These are phyloP conservation scores for Riparia riparia DNA, from an alignment of 2,113 vertebrate species.

Conservation along the genomic window DNA sequence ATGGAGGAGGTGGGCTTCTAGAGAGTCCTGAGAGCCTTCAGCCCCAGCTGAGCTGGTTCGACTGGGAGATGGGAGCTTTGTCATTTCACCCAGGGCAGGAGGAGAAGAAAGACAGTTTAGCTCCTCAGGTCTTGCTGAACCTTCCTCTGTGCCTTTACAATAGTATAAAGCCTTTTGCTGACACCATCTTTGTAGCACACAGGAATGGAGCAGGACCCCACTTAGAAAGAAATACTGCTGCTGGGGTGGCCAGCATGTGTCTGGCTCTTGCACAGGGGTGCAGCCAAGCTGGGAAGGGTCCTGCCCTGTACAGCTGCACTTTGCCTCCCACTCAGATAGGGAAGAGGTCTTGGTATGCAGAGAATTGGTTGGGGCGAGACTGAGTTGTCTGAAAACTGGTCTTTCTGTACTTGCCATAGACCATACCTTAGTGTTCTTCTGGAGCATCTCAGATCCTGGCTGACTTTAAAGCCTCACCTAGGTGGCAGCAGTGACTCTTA, in stretches of 20 bases:
- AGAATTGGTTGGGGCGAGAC: background rate
- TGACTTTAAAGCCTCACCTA: constrained; percentile 12
- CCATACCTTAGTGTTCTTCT: background rate
- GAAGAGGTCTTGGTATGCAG: background rate
- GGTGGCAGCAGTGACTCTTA: constrained; percentile 32
- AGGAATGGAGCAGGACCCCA: background rate
- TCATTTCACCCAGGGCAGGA: background rate
- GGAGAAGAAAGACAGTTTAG: background rate
- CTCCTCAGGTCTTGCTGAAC: background rate
- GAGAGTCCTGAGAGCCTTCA: background rate
- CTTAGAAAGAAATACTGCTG: background rate
- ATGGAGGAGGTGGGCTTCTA: background rate
- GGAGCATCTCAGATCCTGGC: background rate
- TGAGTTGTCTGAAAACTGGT: background rate
- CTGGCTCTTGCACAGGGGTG: background rate
- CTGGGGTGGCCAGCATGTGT: background rate
- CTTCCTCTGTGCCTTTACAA: background rate
- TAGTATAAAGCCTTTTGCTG: background rate
- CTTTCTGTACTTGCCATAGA: background rate
- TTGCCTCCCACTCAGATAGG: background rate
- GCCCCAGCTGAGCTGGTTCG: background rate
- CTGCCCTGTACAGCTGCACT: rapidly evolving
- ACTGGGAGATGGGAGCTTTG: background rate
- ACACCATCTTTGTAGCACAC: background rate
- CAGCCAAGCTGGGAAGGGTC: background rate